Percentiles rank a stretch among this genome's conserved stretches.
These are phyloP conservation scores for Hoplostethus atlanticus DNA, from an alignment of 2,797 vertebrate genomes.

Conservation along the genomic window DNA sequence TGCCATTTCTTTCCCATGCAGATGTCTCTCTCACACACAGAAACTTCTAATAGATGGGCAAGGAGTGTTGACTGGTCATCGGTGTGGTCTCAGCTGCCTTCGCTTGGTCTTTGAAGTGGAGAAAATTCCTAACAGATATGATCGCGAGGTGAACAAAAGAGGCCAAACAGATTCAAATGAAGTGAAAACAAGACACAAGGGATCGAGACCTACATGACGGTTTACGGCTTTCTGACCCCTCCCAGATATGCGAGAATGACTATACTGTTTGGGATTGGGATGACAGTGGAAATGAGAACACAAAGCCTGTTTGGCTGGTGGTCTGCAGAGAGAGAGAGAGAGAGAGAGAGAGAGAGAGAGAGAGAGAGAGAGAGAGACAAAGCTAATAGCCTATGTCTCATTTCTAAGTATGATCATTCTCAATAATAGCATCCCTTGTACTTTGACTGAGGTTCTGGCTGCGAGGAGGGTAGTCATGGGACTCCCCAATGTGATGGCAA, in stretches of 20 bases:
- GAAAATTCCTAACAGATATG: slow-evolving; percentile 57
- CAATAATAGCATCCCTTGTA: slow-evolving; percentile 78
- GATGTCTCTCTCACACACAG: not conserved
- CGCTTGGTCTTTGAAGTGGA: slow-evolving; percentile 62
- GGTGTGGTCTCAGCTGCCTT: slow-evolving; percentile 61
- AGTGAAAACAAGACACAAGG: slow-evolving; percentile 42
- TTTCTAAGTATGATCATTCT: slow-evolving; percentile 56
- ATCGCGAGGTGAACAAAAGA: slow-evolving; percentile 70
- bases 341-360: not conserved
- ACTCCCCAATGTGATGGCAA: slow-evolving; percentile 75
- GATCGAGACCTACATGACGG: slow-evolving; percentile 66
- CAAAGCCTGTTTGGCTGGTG: slow-evolving; percentile 33
- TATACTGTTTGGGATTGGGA: slow-evolving; percentile 48
- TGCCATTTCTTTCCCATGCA: slow-evolving; percentile 25
- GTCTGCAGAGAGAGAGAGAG: slow-evolving; percentile 1
- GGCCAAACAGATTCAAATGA: slow-evolving; percentile 78
- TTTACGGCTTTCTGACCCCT: slow-evolving; percentile 64
- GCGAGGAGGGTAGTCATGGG: slow-evolving; percentile 74
- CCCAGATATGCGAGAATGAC: slow-evolving; percentile 66
- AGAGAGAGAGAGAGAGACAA: slow-evolving; percentile 16
- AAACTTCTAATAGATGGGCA: slow-evolving; percentile 43
- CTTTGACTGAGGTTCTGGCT: slow-evolving; percentile 69
- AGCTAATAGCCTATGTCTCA: slow-evolving; percentile 54
- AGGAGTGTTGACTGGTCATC: slow-evolving; percentile 44
- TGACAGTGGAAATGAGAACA: slow-evolving; percentile 25